Conservation (phyloP, 2,888 invertebrate genomes). For the Eupithecia abbreviata region DNA sequence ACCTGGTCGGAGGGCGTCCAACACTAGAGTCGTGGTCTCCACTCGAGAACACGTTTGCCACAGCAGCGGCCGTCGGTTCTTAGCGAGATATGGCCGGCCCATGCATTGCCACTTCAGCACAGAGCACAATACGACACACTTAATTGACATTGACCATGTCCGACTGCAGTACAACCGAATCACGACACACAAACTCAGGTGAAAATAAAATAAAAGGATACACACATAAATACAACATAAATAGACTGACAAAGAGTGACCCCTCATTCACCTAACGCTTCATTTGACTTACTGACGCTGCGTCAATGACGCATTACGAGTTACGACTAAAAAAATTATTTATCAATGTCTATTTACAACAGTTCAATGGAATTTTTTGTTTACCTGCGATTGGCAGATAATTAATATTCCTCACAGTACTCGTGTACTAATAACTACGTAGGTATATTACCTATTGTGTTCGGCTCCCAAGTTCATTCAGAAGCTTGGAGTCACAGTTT, state of each 20-base stretch:
- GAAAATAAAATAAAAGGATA: too few species aligned
- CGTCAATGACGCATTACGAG: not conserved
- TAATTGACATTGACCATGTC: too few species aligned
- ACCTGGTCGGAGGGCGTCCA: too few species aligned
- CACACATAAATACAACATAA: not conserved
- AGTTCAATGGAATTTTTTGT: conserved; percentile 30
- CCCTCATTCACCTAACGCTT: not conserved
- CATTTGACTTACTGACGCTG: not conserved
- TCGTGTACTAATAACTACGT: conserved; percentile 20
- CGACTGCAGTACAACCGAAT: too few species aligned
- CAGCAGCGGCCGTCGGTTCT: too few species aligned
- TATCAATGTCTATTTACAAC: conserved; percentile 13
- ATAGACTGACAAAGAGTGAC: not conserved
- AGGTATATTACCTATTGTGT: conserved; percentile 30
- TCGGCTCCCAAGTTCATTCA: conserved; percentile 33
- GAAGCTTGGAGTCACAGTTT: conserved; percentile 18
- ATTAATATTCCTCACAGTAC: conserved; percentile 34
- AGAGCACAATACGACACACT: too few species aligned
- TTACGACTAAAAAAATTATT: not conserved
- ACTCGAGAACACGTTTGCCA: too few species aligned
- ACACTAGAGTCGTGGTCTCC: too few species aligned
- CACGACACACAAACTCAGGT: too few species aligned
- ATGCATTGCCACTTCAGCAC: not conserved
- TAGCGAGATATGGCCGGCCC: not conserved
- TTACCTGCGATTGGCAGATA: conserved; percentile 15